Base-by-base conservation (phyloP, 2,113 vertebrate genomes). In the Arenaria interpres region DNA sequence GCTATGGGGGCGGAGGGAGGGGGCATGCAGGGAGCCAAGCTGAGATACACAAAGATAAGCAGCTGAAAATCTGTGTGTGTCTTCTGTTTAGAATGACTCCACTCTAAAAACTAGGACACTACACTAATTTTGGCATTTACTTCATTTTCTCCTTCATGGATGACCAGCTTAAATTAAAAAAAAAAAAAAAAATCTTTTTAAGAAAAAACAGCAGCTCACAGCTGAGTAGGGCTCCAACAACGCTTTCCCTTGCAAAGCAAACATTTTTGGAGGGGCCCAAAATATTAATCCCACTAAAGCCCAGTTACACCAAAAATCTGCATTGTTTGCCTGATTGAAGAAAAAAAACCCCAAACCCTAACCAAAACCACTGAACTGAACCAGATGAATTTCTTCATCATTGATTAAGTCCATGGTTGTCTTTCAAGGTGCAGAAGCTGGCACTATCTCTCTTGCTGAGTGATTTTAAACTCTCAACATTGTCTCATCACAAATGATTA, bases 331-430 rank as follows among this genome's bases (percentile, higher is more conserved):
- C 33, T 32, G 27, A 46, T 2, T 27, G 27, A 67, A 19, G 17
- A 32, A 17, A 17, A 2, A n/a, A 25, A 53, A n/a, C 9, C 14
- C 22, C 66, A 63, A 76, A 37, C 37, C 43, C 18, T 85, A 39
- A 83, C 6, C 7, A 48, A 41, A 91, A 56, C 3, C 8, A 14
- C 28, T 68, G n/a, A 67, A 45, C 27, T 46, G 68, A 54, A 66
- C 10, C 45, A 89, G 75, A n/a, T 12, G 2, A 13, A 6, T 41
- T 14, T 79, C 24, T 63, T 50, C 21, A 45, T 43, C 30, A 33
- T 21, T n/a, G 27, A 1, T 4, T 4, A 35, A 32, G 27, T 10
- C 56, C 41, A 9, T 0, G 0, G n/a, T 19, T 9, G 9, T 9
- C 50, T 59, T 46, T 19, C 12, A 10, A 33, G 17, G 37, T 37